These are phyloP conservation scores for Pyrgilauda ruficollis DNA, from an alignment of 2,113 vertebrate genomes.

Conservation along the genomic window DNA sequence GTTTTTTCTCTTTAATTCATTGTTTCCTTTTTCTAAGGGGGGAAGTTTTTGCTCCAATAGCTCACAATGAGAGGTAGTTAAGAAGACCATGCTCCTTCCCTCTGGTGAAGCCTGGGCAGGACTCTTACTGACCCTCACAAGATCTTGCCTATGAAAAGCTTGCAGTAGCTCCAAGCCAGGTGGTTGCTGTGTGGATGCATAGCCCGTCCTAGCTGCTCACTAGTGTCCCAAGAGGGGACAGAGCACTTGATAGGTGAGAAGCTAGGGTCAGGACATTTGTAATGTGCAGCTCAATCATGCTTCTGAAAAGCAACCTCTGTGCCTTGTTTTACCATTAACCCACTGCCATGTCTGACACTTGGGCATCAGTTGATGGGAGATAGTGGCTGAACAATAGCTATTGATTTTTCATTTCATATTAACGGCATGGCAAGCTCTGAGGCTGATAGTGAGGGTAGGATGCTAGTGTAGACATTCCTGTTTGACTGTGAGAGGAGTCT, in stretches of 20 bases:
- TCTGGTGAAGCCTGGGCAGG: background rate
- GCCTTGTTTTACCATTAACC: background rate
- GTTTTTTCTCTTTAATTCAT: background rate
- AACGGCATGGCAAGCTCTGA: background rate
- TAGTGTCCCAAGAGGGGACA: background rate
- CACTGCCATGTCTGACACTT: background rate
- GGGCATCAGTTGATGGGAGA: background rate
- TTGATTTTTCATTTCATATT: conserved; percentile 57
- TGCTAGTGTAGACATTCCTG: background rate
- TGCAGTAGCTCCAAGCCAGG: background rate
- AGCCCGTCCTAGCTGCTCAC: background rate
- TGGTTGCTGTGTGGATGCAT: background rate
- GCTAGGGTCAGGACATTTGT: background rate
- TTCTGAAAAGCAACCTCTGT: background rate
- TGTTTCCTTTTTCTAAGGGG: background rate
- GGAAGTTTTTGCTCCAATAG: background rate
- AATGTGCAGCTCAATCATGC: background rate
- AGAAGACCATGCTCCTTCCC: background rate
- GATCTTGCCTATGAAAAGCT: background rate
- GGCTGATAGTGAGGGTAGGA: background rate
- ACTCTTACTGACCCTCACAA: background rate
- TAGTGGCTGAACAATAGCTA: conserved; percentile 27
- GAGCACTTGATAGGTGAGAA: background rate
- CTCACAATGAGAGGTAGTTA: background rate
- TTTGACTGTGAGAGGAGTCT: background rate